Evolutionary conservation across 2,797 vertebrate genomes (phyloP).

Genomic region (Schizopygopsis malacanthus): DNA sequence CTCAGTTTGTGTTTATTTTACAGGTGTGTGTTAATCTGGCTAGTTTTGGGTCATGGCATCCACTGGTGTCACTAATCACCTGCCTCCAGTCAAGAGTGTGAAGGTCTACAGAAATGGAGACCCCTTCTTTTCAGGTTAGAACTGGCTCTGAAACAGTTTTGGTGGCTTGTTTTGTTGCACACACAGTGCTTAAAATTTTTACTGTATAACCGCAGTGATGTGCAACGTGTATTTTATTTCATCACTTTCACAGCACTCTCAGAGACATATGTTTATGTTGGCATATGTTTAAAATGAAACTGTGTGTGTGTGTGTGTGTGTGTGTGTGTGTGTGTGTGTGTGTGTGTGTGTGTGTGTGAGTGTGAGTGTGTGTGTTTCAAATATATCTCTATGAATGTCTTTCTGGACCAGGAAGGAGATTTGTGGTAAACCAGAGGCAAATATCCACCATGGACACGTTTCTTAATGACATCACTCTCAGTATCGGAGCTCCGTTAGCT

Average conservation of each 20-base stretch:
- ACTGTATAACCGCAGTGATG: background rate
- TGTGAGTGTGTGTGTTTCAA: background rate
- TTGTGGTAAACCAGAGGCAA: constrained; percentile 86
- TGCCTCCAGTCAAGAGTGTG: constrained; percentile 84
- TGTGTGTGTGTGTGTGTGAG: background rate
- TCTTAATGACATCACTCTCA: constrained; percentile 85
- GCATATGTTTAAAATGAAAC: background rate
- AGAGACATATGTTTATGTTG: too few relatives aligned
- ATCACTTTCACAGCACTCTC: background rate
- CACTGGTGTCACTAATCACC: constrained; percentile 56
- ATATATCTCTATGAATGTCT: background rate
- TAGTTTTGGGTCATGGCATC: constrained; percentile 69
- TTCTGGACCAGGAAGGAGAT: constrained; percentile 73
- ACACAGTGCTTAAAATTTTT: background rate
- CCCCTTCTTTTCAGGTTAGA: constrained; percentile 77
- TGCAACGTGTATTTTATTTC: background rate
- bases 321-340: too few relatives aligned
- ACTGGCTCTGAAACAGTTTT: background rate
- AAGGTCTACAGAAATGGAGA: constrained; percentile 90
- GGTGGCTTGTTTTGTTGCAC: background rate
- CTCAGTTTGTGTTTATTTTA: constrained; percentile 34
- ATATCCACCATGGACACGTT: constrained; percentile 87
- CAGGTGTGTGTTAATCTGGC: constrained; percentile 43
- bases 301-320: background rate
- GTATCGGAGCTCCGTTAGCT: constrained; percentile 79